Conservation (phyloP, 2,888 invertebrate species). For the Zaprionus obscuricornis region DNA sequence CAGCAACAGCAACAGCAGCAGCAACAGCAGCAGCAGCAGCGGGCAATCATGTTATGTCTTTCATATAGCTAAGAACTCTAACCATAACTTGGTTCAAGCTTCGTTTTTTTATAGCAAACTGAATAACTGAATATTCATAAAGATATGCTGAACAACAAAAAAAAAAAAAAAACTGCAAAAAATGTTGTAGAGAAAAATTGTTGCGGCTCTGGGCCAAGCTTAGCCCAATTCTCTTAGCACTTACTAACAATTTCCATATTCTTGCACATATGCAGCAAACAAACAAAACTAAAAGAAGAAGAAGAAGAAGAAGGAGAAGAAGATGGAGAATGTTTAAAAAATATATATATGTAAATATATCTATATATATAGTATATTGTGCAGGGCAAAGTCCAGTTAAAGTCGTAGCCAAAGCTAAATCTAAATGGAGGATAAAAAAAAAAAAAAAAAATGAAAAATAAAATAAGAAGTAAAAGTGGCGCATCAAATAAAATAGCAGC, state of each 20-base stretch:
- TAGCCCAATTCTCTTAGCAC: slow-evolving; percentile 31
- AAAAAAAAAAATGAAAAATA: slow-evolving; percentile 16
- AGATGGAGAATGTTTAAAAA: slow-evolving; percentile 33
- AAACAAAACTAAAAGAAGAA: slow-evolving; percentile 5
- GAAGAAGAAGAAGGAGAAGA: slow-evolving; percentile 3
- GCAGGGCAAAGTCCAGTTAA: slow-evolving; percentile 26
- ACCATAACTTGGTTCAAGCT: slow-evolving; percentile 18
- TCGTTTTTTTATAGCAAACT: slow-evolving; percentile 19
- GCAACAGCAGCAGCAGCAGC: too few relatives aligned
- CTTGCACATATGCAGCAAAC: slow-evolving; percentile 34
- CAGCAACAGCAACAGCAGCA: too few relatives aligned
- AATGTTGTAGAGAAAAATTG: slow-evolving; percentile 14
- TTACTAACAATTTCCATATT: slow-evolving; percentile 58
- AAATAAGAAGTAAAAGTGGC: slow-evolving; percentile 21
- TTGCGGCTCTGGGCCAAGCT: slow-evolving; percentile 21
- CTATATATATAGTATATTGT: neutral
- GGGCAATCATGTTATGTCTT: slow-evolving; percentile 10
- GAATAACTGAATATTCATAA: slow-evolving; percentile 55
- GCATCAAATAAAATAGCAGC: slow-evolving; percentile 23
- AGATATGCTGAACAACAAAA: neutral
- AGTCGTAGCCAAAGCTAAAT: slow-evolving; percentile 25
- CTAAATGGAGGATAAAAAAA: slow-evolving; percentile 30
- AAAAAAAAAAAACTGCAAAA: slow-evolving; percentile 19
- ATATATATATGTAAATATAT: neutral
- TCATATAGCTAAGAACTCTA: neutral